Evolutionary conservation across 2,797 vertebrate genomes (phyloP), one percentile per base, ranked within the genome.

Genomic region (Centroberyx gerrardi): DNA sequence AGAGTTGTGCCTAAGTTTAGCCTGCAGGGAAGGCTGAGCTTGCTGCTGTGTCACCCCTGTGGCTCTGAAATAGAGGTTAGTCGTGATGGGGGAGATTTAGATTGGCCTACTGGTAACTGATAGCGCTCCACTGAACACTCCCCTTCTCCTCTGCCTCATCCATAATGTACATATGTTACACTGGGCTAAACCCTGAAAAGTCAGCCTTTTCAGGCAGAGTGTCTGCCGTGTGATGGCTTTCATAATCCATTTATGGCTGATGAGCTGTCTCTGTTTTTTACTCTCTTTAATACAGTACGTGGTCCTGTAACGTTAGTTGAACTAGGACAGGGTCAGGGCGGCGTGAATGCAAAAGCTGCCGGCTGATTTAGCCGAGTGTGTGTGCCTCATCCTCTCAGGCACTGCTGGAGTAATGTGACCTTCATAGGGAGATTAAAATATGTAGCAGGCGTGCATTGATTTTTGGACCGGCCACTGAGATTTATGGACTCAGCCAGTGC

Each of bases 401-500:
- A 44, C 72, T 87, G 87, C 83, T 78, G 81, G 70, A 84, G 80
- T 89, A 90, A 90, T 91, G 88, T 93, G 93, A 94, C 93, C 93
- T 94, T 94, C 93, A 93, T 88, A 81, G 80, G 78, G 83, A 91
- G 90, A 93, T 93, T 90, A 87, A 93, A 94, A 91, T 93, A 93
- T 92, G 89, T 88, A 88, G 89, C 86, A 89, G 87, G 73, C 85
- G 2, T 89, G 68, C 87, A 95, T 94, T 94, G 92, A 94, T 95
- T 94, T 92, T 83, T 85, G 53, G 80, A 78, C 85, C 62, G 77
- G 87, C 87, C 70, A 81, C 79, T 90, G 89, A 85, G 93, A 94
- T 94, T 94, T 90, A 94, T 93, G 87, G 88, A 91, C 90, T 90
- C 79, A 72, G 83, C 78, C 79, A 88, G 89, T 92, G 85, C 87